phyloP scores from a whole-genome alignment of 2,888 invertebrate genomes.

The Tribolium freemani region DNA sequence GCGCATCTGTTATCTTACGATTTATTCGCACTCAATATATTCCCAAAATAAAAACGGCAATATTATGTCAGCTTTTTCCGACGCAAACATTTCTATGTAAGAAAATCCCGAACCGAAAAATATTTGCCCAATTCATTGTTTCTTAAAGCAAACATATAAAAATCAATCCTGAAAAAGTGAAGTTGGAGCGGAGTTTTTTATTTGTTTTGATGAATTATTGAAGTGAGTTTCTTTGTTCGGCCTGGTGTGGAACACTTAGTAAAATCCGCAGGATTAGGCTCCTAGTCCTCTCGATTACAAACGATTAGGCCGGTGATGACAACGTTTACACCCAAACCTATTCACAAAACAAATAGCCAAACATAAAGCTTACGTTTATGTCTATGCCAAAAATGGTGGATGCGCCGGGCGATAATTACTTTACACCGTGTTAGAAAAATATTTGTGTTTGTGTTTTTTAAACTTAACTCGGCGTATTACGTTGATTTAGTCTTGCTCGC shows the following conservation, averaged over 20 bases:
- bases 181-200: neutral
- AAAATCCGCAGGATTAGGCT: conserved; percentile 6
- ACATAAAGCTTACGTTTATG: conserved; percentile 7
- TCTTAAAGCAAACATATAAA: neutral
- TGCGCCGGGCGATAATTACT: neutral
- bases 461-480: neutral
- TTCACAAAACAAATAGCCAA: conserved; percentile 16
- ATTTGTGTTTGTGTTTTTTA: neutral
- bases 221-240: neutral
- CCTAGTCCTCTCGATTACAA: conserved; percentile 21
- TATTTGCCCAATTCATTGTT: conserved; percentile 4
- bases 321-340: conserved; percentile 17
- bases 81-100: neutral
- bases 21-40: conserved; percentile 1
- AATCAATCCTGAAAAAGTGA: neutral
- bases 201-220: neutral
- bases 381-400: conserved; percentile 2
- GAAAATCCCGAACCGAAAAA: conserved; percentile 1
- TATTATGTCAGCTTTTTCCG: neutral
- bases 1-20: conserved; percentile 10
- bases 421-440: neutral
- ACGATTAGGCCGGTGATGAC: conserved; percentile 21
- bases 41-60: neutral
- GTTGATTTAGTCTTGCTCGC: neutral
- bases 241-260: neutral